Evolutionary conservation across 35 echinoderm and acorn worm species (phyloP).

Genomic region (Apostichopus parvimensis): DNA sequence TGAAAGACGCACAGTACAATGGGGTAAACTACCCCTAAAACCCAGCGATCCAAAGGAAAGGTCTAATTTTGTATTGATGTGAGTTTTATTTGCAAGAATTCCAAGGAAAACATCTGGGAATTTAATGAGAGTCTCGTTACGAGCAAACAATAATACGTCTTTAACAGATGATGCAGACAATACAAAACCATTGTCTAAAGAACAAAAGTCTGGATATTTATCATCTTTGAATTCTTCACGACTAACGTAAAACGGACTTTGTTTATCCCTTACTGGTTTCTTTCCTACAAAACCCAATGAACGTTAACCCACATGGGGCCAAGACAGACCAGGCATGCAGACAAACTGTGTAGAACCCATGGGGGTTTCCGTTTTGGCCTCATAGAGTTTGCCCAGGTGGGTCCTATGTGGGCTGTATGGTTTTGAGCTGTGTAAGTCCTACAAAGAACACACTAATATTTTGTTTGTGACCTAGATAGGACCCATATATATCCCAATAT

Average conservation of each 20-base stretch:
- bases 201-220: constrained; percentile 13
- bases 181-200: constrained; percentile 11
- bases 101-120: constrained; percentile 20
- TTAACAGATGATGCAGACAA: constrained; percentile 5
- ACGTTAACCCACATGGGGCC: no score
- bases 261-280: constrained; percentile 1
- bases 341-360: no score
- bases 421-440: constrained; percentile 6
- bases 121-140: constrained; percentile 5
- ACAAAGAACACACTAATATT: background rate
- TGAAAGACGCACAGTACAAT: background rate
- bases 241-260: constrained; percentile 10
- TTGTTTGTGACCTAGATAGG: background rate
- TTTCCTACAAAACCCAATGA: no score
- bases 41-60: constrained; percentile 8
- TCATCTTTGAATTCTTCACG: background rate
- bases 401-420: constrained; percentile 12
- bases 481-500: no score
- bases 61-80: background rate
- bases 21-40: background rate
- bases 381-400: constrained; percentile 12
- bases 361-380: background rate
- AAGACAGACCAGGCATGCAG: no score
- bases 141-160: background rate
- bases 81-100: background rate